Conservation (phyloP, 1,140 invertebrate genomes). For the Dendrolimus punctatus region DNA sequence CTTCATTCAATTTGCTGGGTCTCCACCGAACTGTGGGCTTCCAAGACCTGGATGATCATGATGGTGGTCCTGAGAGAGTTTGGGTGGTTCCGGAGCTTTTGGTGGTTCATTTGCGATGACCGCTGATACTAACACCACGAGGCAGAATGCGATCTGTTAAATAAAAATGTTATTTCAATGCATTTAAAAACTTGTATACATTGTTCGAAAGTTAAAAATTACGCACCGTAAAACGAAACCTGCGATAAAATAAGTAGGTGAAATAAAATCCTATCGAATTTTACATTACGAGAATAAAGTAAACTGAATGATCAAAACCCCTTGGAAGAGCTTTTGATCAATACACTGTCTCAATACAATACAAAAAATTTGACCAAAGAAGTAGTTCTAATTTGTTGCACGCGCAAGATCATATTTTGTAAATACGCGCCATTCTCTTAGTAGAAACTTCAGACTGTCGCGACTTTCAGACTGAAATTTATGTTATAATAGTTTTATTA, state of each 20-base stretch:
- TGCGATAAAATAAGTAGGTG: not conserved
- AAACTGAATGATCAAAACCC: not conserved
- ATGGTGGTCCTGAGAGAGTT: conserved; percentile 2
- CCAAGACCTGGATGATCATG: not conserved
- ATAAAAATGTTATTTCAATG: not conserved
- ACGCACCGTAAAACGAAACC: conserved; percentile 3
- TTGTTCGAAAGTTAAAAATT: not conserved
- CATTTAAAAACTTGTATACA: not conserved
- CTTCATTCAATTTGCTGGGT: too few species aligned
- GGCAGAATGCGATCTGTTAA: not conserved
- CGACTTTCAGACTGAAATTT: too few species aligned
- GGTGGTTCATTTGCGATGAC: conserved; percentile 1
- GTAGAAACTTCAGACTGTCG: too few species aligned
- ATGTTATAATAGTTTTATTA: too few species aligned
- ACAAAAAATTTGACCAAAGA: too few species aligned
- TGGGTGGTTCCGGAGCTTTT: conserved; percentile 1
- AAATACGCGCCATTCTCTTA: too few species aligned
- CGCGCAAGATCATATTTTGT: too few species aligned
- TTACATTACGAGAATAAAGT: not conserved
- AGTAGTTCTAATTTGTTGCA: too few species aligned
- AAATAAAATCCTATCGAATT: conserved; percentile 1
- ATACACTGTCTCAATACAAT: too few species aligned
- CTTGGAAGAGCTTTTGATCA: too few species aligned
- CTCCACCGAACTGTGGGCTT: not conserved
- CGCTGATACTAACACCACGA: conserved; percentile 1